phyloP scores from a whole-genome alignment of 2,888 invertebrate species.

The Chymomyza caudatula region DNA sequence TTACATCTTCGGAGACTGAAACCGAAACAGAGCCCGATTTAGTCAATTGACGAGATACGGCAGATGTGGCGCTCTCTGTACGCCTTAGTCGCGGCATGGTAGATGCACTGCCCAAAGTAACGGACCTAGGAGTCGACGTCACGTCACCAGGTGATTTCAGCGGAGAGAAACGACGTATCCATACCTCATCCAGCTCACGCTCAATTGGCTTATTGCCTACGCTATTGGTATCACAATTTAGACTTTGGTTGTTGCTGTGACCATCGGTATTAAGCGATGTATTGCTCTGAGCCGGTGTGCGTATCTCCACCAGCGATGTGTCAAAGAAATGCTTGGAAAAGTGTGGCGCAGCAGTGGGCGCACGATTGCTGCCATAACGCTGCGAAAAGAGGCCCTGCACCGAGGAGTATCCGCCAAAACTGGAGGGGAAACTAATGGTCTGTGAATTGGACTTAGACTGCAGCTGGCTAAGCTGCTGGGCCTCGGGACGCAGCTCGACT shows the following conservation, averaged over 20 bases:
- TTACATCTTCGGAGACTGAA: conserved; percentile 73
- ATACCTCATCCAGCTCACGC: conserved; percentile 72
- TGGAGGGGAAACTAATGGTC: conserved; percentile 84
- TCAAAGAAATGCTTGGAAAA: conserved; percentile 90
- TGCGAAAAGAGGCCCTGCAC: conserved; percentile 81
- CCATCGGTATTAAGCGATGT: conserved; percentile 63
- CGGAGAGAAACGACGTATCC: conserved; percentile 65
- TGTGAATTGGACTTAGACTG: conserved; percentile 79
- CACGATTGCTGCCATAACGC: conserved; percentile 73
- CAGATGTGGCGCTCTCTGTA: conserved; percentile 62
- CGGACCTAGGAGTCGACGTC: conserved; percentile 27
- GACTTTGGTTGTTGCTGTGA: conserved; percentile 47
- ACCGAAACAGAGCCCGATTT: conserved; percentile 54
- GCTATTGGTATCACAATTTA: conserved; percentile 70
- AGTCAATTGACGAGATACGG: conserved; percentile 57
- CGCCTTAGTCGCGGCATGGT: conserved; percentile 55
- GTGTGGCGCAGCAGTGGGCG: conserved; percentile 79
- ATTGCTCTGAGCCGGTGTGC: conserved; percentile 79
- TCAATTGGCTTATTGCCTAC: conserved; percentile 56
- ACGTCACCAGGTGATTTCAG: conserved; percentile 8
- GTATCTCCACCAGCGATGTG: conserved; percentile 88
- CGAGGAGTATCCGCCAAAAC: conserved; percentile 81
- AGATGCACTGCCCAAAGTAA: conserved; percentile 40
- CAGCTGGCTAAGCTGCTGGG: conserved; percentile 67
- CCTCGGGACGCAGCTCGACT: conserved; percentile 72